Evolutionary conservation across 2,888 invertebrate genomes (phyloP), one percentile per base, ranked within the genome.

Genomic region (Drosophila kanekoi): DNA sequence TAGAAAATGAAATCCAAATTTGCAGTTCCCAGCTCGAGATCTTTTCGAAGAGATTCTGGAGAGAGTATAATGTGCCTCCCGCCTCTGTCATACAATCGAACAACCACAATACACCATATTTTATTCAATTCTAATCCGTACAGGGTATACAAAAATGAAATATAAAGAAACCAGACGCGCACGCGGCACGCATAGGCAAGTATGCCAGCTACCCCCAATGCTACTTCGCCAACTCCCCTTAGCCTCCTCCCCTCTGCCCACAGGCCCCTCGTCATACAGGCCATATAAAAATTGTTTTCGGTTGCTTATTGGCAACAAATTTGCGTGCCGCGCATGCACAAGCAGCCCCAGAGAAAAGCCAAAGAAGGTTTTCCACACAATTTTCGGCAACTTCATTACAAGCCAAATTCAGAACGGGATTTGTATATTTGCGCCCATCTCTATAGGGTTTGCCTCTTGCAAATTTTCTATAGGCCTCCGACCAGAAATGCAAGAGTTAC

Each of bases 301-400:
- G 73, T 70, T 81, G 82, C 87, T 81, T 87, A 83, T 87, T 83
- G 83, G 83, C 79, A 85, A 87, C 87, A 83, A 87, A 83, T 87
- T 83, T 83, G 79, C 87, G 83, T 83, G 83, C 73, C 63, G 63
- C 73, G 83, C 82, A 83, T 83, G 66, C 82, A 65, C 59, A 82
- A 72, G 47, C 41, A 56, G 51, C 35, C 57, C 11, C n/a, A 18
- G 14, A 4, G 45, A 16, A 41, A 35, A 28, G 35, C 40, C 40
- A 43, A 16, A 10, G 49, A 41, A 43, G 37, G 14, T 68, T 63
- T 48, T 14, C 49, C 61, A n/a, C 41, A 59, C 54, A 41, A 53
- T 64, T 47, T 51, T 48, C 66, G 51, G 65, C 79, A 74, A 85
- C 85, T 85, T 81, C 72, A 81, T 81, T 79, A 81, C 72, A 66